These are phyloP conservation scores for Acronicta aceris DNA, from an alignment of 2,888 invertebrate species.

Conservation along the genomic window DNA sequence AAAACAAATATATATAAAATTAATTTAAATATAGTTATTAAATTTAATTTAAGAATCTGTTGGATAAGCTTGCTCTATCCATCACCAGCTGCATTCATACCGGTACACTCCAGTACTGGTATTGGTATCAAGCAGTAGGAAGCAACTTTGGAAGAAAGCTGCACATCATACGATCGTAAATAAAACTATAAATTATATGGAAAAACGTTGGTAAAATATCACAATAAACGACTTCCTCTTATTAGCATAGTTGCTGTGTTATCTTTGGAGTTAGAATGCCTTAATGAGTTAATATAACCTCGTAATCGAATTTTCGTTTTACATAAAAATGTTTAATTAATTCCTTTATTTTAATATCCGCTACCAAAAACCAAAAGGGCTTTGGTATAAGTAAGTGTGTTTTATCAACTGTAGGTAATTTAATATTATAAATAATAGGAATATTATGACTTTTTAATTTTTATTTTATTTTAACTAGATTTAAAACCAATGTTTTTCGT, in stretches of 20 bases:
- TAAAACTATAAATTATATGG: slow-evolving; percentile 19
- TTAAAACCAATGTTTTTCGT: no score
- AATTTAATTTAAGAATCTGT: no score
- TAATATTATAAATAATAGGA: no score
- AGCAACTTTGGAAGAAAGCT: slow-evolving; percentile 1
- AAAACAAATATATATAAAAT: no score
- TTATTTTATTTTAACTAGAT: no score
- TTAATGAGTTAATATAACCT: slow-evolving; percentile 39
- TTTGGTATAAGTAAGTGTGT: background rate
- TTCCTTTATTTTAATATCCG: slow-evolving; percentile 12
- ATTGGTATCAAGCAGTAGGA: background rate
- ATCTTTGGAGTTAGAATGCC: slow-evolving; percentile 33
- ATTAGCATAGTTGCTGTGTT: slow-evolving; percentile 29
- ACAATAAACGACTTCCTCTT: slow-evolving; percentile 44
- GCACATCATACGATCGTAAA: background rate
- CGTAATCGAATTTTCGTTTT: slow-evolving; percentile 22
- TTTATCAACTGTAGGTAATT: no score
- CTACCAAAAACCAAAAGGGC: background rate
- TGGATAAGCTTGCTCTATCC: no score
- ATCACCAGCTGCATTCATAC: no score
- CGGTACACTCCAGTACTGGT: no score
- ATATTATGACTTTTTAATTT: no score
- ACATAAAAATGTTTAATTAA: background rate
- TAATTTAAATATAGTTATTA: no score
- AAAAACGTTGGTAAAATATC: slow-evolving; percentile 21